phyloP scores from a whole-genome alignment of 2,888 invertebrate genomes.

The Pseudococcus jackbeardsleyi region DNA sequence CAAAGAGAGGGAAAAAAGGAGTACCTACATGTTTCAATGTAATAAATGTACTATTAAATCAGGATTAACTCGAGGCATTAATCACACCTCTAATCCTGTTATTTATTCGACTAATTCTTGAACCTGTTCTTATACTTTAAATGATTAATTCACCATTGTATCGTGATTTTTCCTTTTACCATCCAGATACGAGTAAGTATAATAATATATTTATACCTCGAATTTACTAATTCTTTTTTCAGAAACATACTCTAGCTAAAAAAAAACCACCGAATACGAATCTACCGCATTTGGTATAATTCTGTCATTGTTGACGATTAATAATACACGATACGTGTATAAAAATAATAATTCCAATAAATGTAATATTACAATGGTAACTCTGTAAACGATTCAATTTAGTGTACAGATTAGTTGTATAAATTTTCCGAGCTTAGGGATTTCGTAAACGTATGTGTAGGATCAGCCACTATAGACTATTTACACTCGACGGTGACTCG shows the following conservation, averaged over 20 bases:
- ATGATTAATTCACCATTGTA: constrained; percentile 54
- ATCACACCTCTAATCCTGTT: constrained; percentile 56
- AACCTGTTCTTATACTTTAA: constrained; percentile 58
- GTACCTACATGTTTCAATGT: constrained; percentile 34
- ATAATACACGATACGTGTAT: background rate
- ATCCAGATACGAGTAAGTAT: background rate
- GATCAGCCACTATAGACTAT: background rate
- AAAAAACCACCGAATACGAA: background rate
- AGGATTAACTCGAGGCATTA: constrained; percentile 61
- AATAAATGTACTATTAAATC: constrained; percentile 62
- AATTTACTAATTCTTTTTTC: background rate
- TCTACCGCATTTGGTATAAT: background rate
- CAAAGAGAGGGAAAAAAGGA: background rate
- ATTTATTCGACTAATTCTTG: constrained; percentile 60
- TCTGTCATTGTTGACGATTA: background rate
- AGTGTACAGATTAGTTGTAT: background rate
- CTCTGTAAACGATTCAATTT: constrained; percentile 10
- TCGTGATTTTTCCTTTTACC: background rate
- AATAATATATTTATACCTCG: constrained; percentile 7
- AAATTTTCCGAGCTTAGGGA: constrained; percentile 5
- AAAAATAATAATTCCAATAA: background rate
- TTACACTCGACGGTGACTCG: background rate
- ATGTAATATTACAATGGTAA: background rate
- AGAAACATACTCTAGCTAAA: background rate
- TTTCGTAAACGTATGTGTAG: background rate